A percentile compares a stretch with the other conserved stretches of the same genome.
Conservation (phyloP, 2,113 vertebrate genomes). For the Trichomycterus rosablanca region DNA sequence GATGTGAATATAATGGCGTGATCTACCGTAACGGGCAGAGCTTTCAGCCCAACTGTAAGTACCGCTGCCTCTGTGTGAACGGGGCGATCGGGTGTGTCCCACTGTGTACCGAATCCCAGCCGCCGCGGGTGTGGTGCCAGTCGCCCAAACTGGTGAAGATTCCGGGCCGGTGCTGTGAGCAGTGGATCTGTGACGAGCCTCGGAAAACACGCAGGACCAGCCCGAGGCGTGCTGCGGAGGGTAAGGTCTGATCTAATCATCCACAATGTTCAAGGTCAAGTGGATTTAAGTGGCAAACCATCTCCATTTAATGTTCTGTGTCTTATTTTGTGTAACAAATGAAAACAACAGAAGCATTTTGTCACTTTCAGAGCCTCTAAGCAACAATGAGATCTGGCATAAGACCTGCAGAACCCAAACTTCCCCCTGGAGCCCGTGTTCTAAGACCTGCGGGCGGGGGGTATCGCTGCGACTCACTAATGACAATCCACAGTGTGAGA, state of each 20-base stretch:
- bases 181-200: slow-evolving; percentile 89
- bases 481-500: slow-evolving; percentile 75
- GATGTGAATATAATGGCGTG: slow-evolving; percentile 87
- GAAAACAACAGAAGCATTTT: not conserved
- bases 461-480: slow-evolving; percentile 87
- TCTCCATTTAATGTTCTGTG: too few species aligned
- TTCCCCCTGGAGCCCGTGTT: slow-evolving; percentile 91
- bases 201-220: slow-evolving; percentile 80
- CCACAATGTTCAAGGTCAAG: not conserved
- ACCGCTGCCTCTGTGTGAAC: slow-evolving; percentile 89
- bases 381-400: slow-evolving; percentile 67
- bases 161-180: slow-evolving; percentile 84
- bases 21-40: slow-evolving; percentile 87
- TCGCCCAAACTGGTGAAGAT: slow-evolving; percentile 77
- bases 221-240: slow-evolving; percentile 76
- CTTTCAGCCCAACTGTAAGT: slow-evolving; percentile 95
- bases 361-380: slow-evolving; percentile 30
- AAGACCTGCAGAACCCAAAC: slow-evolving; percentile 86
- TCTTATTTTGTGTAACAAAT: too few species aligned
- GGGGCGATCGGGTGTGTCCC: slow-evolving; percentile 87
- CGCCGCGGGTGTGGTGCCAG: slow-evolving; percentile 90
- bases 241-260: slow-evolving; percentile 45
- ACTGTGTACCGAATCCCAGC: slow-evolving; percentile 77
- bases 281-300: not conserved
- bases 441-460: slow-evolving; percentile 87